Evolutionary conservation across 2,113 vertebrate species (phyloP).

Genomic region (Pedetes capensis): DNA sequence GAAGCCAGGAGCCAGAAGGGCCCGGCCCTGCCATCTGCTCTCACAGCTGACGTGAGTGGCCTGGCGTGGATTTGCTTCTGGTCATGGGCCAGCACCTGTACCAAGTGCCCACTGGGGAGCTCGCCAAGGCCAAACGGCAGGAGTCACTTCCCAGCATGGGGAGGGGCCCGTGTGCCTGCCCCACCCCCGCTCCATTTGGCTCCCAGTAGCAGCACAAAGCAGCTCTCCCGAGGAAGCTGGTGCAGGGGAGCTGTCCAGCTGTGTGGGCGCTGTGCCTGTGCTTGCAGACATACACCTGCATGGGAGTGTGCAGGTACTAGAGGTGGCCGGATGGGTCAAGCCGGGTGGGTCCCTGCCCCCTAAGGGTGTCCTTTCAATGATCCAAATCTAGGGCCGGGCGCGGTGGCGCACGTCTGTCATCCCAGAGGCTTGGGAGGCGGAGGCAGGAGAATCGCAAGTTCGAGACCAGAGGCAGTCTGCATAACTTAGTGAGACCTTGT

Average conservation of each 20-base stretch:
- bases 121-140: background rate
- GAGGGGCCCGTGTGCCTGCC: background rate
- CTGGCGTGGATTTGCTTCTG: background rate
- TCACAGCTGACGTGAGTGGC: background rate
- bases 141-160: background rate
- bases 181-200: slow-evolving; percentile 22
- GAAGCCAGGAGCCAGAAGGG: background rate
- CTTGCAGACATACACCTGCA: no score
- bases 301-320: no score
- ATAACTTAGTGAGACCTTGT: no score
- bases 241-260: slow-evolving; percentile 63
- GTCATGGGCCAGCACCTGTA: background rate
- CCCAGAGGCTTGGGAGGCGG: no score
- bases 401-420: no score
- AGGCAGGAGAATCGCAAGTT: no score
- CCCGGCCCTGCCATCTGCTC: background rate
- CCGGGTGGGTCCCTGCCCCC: no score
- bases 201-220: slow-evolving; percentile 48
- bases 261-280: no score
- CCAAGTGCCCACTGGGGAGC: background rate
- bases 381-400: no score
- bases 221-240: slow-evolving; percentile 44
- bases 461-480: no score
- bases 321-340: no score
- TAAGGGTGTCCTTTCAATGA: no score